phyloP scores from a whole-genome alignment of 2,797 vertebrate genomes.

The Gymnodraco acuticeps region DNA sequence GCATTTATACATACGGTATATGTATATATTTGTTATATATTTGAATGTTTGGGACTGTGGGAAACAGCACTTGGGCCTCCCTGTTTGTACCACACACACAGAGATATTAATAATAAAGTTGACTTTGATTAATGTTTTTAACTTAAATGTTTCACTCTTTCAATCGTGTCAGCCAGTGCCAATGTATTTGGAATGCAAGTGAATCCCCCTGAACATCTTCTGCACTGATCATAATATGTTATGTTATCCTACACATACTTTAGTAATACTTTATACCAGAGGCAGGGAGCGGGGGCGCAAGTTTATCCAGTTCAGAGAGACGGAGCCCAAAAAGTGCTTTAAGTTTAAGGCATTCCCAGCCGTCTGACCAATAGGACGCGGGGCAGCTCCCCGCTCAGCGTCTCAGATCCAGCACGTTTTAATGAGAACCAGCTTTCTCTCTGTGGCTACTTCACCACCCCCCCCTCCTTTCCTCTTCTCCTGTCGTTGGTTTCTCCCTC shows the following conservation, averaged over 20 bases:
- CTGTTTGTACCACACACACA: no score
- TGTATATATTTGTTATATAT: no score
- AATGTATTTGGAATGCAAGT: neutral
- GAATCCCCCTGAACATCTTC: neutral
- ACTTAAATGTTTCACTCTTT: no score
- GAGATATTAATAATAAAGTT: no score
- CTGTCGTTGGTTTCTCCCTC: neutral
- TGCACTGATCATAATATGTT: neutral
- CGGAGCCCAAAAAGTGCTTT: slow-evolving; percentile 25
- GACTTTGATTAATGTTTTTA: no score
- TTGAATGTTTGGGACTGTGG: no score
- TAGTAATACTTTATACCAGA: neutral
- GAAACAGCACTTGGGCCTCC: no score
- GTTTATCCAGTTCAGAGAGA: neutral
- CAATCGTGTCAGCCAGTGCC: neutral
- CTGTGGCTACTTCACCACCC: neutral
- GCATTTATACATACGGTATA: no score
- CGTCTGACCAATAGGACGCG: slow-evolving; percentile 72
- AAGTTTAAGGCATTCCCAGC: slow-evolving; percentile 38
- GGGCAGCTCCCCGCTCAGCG: slow-evolving; percentile 54
- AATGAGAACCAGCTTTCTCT: slow-evolving; percentile 75
- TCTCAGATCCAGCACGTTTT: slow-evolving; percentile 31
- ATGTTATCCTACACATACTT: neutral
- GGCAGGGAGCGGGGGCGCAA: no score
- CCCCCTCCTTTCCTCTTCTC: neutral